Evolutionary conservation across 1,140 invertebrate genomes (phyloP).

Genomic region (Episyrphus balteatus): DNA sequence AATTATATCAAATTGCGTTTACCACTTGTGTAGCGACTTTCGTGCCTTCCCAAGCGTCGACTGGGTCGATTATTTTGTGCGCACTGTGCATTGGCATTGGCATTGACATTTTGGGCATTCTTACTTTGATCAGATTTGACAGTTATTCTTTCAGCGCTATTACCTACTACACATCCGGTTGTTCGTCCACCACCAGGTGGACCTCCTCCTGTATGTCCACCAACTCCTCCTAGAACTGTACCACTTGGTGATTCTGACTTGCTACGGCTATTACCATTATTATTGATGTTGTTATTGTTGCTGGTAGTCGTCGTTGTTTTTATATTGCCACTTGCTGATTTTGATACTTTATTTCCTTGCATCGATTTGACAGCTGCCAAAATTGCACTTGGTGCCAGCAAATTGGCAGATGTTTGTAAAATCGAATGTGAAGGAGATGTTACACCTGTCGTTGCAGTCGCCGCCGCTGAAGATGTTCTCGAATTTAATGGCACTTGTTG

Average conservation of each 20-base stretch:
- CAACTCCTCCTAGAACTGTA: too few species aligned
- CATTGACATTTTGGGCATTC: slow-evolving; percentile 10
- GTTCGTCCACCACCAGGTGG: background rate
- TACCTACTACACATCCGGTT: too few species aligned
- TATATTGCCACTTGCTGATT: background rate
- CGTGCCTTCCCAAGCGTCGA: slow-evolving; percentile 80
- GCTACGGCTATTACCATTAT: background rate
- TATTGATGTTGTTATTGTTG: background rate
- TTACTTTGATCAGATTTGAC: too few species aligned
- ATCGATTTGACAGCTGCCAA: slow-evolving; percentile 2
- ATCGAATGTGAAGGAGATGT: background rate
- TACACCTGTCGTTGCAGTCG: background rate
- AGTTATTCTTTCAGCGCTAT: background rate
- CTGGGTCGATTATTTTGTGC: slow-evolving; percentile 55
- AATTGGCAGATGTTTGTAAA: background rate
- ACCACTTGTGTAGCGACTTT: slow-evolving; percentile 95
- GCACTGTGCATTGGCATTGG: slow-evolving; percentile 36
- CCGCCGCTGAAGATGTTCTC: background rate
- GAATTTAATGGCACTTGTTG: background rate
- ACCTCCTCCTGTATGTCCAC: background rate
- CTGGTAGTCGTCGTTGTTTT: background rate
- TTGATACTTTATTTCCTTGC: background rate
- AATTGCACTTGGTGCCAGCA: slow-evolving; percentile 1
- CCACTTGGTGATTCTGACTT: background rate
- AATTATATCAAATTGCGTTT: slow-evolving; percentile 34